Percentiles rank a stretch among this genome's conserved stretches.
These are phyloP conservation scores for Drosophila buzzatii DNA, from an alignment of 2,888 invertebrate genomes.

Conservation along the genomic window DNA sequence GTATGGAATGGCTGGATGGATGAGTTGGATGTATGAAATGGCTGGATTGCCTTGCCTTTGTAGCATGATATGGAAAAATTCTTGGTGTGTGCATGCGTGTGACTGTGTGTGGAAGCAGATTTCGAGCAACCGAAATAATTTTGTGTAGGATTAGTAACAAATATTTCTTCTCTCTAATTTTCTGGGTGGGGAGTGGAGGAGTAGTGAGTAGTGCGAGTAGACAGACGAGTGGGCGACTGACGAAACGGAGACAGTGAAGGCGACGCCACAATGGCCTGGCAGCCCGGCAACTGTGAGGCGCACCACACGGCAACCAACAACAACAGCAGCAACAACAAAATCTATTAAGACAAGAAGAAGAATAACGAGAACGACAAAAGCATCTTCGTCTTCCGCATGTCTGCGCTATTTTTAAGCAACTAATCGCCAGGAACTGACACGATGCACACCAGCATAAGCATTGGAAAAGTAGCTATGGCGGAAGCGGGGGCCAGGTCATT, in stretches of 20 bases:
- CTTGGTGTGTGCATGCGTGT: constrained; percentile 3
- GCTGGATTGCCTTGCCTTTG: constrained; percentile 18
- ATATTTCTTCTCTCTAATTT: constrained; percentile 44
- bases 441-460: constrained; percentile 33
- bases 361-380: constrained; percentile 11
- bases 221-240: constrained; percentile 49
- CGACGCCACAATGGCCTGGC: constrained; percentile 32
- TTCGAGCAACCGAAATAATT: constrained; percentile 69
- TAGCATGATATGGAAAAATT: constrained; percentile 3
- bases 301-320: constrained; percentile 5
- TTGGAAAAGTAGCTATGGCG: background rate
- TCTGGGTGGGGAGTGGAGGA: background rate
- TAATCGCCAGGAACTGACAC: constrained; percentile 55
- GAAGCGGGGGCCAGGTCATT: constrained; percentile 26
- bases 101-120: constrained; percentile 52
- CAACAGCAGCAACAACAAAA: background rate
- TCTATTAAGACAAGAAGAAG: background rate
- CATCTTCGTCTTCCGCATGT: constrained; percentile 66
- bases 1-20: too few relatives aligned
- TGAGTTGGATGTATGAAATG: constrained; percentile 31
- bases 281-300: constrained; percentile 24
- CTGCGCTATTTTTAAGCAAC: constrained; percentile 72
- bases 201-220: background rate
- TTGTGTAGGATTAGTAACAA: constrained; percentile 68
- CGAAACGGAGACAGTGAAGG: constrained; percentile 36